Evolutionary conservation across 2,113 vertebrate species (phyloP), one percentile per base, ranked within the genome.

Genomic region (Nesoenas mayeri): DNA sequence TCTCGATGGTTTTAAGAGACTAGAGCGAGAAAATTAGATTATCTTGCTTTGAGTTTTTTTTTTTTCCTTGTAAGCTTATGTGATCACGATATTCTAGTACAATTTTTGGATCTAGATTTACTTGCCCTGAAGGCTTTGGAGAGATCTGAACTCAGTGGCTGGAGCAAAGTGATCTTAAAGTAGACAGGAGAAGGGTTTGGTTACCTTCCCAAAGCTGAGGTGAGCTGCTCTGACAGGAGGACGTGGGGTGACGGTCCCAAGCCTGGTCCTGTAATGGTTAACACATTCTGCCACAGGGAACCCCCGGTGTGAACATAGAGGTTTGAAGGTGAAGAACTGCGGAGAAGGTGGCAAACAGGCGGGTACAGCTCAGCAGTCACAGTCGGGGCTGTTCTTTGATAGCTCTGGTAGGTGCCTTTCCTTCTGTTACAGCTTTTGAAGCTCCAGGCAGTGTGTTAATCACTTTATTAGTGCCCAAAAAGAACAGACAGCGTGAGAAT

Each of bases 191-290:
- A 62, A 8, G 34, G 50, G 20, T 36, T 75, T 31, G 9, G 25
- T 66, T 34, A 29, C 67, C 79, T 75, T 22, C 79, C 24, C 6
- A 19, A 50, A 50, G 2, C 11, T 4, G 17, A 9, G 38, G 44
- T 15, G 79, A 64, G 50, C 57, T 18, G 77, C 28, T 29, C 5
- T 32, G 48, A 10, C 25, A 26, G 40, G 13, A 47, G 61, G 88
- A 28, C 31, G 34, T 32, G 47, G 8, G 42, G 42, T 28, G 64
- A 24, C 18, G 31, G 40, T 10, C 61, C 47, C 11, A 15, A 26
- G 19, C 22, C n/a, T 11, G 47, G 0, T 3, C 0, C 1, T 21
- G 15, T 15, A 22, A 34, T 13, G 2, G 10, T 5, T 6, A 36
- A 14, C 25, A 1, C 28, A 12, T 73, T 9, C 71, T 91, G 90